These are phyloP conservation scores for Drosophila neotestacea DNA, from an alignment of 2,888 invertebrate genomes.

Conservation along the genomic window DNA sequence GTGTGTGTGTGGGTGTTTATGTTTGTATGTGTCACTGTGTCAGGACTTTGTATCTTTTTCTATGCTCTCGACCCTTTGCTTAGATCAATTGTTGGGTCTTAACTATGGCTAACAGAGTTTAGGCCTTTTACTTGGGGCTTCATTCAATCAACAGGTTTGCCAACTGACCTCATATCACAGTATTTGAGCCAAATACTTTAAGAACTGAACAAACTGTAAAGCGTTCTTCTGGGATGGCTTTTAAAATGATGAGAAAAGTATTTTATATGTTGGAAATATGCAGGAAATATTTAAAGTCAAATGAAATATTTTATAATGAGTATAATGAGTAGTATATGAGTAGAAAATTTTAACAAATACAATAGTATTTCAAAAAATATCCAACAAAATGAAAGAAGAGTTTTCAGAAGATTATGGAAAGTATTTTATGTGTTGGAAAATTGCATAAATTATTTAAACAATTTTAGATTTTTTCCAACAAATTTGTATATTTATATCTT, in stretches of 20 bases:
- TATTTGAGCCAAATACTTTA: neutral
- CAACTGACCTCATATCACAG: neutral
- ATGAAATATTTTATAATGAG: too few relatives aligned
- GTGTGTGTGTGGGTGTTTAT: neutral
- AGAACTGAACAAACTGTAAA: too few relatives aligned
- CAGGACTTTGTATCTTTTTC: slow-evolving; percentile 13
- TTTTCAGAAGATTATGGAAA: neutral
- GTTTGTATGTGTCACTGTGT: slow-evolving; percentile 49
- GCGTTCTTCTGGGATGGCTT: too few relatives aligned
- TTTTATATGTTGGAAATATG: too few relatives aligned
- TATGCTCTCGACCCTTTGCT: neutral
- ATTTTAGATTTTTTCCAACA: neutral
- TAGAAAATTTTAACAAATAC: too few relatives aligned
- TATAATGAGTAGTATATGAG: too few relatives aligned
- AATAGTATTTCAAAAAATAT: too few relatives aligned
- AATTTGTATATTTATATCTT: neutral
- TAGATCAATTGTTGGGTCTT: slow-evolving; percentile 18
- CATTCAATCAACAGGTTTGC: slow-evolving; percentile 47
- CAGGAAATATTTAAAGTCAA: too few relatives aligned
- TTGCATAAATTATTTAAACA: neutral
- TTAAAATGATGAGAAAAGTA: too few relatives aligned
- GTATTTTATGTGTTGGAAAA: neutral
- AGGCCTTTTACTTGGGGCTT: slow-evolving; percentile 4
- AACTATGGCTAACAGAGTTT: slow-evolving; percentile 14
- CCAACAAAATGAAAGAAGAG: too few relatives aligned